Conservation (phyloP, 1,140 invertebrate genomes). For the Drosophila setifemur region DNA sequence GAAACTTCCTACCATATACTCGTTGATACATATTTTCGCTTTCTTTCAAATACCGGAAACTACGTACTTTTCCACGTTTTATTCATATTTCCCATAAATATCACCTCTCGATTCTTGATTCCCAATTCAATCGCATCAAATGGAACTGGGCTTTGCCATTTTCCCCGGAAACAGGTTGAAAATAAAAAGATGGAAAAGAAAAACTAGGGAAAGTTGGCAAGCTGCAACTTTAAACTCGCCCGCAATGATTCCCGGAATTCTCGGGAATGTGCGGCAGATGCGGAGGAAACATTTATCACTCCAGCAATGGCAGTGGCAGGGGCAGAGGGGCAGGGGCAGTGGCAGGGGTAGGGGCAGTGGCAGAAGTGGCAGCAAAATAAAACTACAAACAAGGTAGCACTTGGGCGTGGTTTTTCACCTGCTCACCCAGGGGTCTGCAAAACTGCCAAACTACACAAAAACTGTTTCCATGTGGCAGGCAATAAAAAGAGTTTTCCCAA, state of each 20-base stretch:
- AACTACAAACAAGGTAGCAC: no score
- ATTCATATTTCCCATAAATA: no score
- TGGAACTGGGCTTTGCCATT: conserved; percentile 9
- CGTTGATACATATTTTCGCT: no score
- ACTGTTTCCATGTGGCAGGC: conserved; percentile 59
- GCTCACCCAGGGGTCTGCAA: conserved; percentile 2
- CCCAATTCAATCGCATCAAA: conserved; percentile 44
- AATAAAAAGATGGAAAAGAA: no score
- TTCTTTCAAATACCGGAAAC: no score
- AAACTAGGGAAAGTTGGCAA: conserved; percentile 20
- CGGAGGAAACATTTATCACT: conserved; percentile 33
- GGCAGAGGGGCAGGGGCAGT: no score
- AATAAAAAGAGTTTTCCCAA: conserved; percentile 57
- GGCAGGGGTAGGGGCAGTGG: no score
- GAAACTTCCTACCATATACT: no score
- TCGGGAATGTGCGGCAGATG: conserved; percentile 21
- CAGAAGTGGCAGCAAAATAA: no score
- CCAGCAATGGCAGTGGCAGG: neutral
- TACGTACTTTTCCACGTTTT: no score
- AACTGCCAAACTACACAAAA: conserved; percentile 48
- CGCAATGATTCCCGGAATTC: conserved; percentile 28
- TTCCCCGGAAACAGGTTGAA: neutral
- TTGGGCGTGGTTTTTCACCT: conserved; percentile 10
- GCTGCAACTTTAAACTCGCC: conserved; percentile 24
- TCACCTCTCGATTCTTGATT: no score